phyloP scores from a whole-genome alignment of 2,797 vertebrate species.

The Schizopygopsis malacanthus region DNA sequence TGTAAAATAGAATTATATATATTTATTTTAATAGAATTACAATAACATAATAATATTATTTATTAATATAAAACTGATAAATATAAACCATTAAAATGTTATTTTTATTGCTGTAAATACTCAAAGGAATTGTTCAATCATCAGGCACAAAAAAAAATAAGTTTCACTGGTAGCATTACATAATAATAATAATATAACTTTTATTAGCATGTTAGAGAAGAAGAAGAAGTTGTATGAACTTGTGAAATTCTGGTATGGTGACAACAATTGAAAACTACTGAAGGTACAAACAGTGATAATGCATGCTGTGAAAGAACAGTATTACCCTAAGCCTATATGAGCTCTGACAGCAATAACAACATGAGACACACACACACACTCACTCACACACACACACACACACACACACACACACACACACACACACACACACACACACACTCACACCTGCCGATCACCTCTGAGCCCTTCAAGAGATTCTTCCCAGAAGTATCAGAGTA shows the following conservation, averaged over 20 bases:
- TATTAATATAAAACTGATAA: neutral
- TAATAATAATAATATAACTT: neutral
- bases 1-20: neutral
- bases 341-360: neutral
- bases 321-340: neutral
- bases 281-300: neutral
- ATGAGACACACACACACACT: constrained; percentile 7
- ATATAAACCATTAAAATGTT: neutral
- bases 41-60: neutral
- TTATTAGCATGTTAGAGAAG: neutral
- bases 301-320: neutral
- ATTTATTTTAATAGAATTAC: neutral
- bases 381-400: constrained; percentile 59
- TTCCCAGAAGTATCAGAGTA: neutral
- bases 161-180: neutral
- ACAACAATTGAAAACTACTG: neutral
- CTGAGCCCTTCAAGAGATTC: constrained; percentile 5
- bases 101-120: neutral
- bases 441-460: constrained; percentile 67
- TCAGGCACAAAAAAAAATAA: neutral
- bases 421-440: neutral
- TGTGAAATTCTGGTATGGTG: neutral
- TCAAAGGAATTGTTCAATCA: neutral
- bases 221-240: neutral
- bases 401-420: constrained; percentile 55